Evolutionary conservation across 2,888 invertebrate genomes (phyloP).

Genomic region (Scrobipalpa atriplicella): DNA sequence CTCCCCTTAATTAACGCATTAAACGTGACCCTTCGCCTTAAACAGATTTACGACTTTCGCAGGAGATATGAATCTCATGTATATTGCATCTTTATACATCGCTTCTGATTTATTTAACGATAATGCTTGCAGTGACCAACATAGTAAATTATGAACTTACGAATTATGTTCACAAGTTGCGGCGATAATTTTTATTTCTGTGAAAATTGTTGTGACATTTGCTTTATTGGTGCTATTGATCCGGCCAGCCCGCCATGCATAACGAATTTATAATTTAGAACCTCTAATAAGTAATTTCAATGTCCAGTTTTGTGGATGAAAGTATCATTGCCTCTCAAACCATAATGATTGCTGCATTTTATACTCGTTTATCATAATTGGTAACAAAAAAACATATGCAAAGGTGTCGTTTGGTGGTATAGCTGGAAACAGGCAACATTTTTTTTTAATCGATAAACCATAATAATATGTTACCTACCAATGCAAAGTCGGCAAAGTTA

Average conservation of each 20-base stretch:
- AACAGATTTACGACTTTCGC: constrained; percentile 50
- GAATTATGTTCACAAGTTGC: neutral
- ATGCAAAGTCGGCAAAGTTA: no score
- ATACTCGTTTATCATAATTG: no score
- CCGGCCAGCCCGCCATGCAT: neutral
- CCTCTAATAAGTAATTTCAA: neutral
- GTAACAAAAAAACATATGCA: no score
- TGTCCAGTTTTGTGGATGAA: neutral
- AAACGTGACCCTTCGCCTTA: constrained; percentile 59
- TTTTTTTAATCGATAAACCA: no score
- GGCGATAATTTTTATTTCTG: constrained; percentile 8
- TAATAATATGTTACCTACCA: no score
- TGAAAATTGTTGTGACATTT: constrained; percentile 20
- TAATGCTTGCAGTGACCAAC: constrained; percentile 15
- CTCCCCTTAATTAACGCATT: constrained; percentile 38
- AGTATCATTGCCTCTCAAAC: neutral
- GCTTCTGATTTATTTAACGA: constrained; percentile 23
- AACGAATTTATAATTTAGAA: constrained; percentile 14
- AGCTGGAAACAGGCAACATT: no score
- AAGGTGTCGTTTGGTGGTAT: no score
- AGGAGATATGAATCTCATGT: constrained; percentile 18
- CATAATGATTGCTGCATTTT: neutral
- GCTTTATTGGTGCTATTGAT: neutral
- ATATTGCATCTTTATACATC: constrained; percentile 33
- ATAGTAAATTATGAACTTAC: constrained; percentile 3